These are phyloP conservation scores for Notarius lentiginosus DNA, from an alignment of 2,113 vertebrate genomes.

Conservation along the genomic window DNA sequence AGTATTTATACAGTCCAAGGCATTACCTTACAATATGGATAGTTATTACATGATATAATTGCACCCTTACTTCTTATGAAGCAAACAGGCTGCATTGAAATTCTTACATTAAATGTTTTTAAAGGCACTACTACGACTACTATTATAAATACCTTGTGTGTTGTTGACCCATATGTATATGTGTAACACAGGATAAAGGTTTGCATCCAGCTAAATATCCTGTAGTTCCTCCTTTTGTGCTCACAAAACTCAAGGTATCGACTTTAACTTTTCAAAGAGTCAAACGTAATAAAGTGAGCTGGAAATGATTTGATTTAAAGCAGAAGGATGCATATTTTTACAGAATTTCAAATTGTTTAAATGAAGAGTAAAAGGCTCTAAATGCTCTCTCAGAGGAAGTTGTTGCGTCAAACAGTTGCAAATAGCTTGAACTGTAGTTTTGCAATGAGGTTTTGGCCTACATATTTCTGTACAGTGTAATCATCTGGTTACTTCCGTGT, in stretches of 20 bases:
- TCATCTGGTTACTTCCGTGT: not conserved
- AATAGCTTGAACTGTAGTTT: not conserved
- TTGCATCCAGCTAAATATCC: not conserved
- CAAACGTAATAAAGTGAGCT: not conserved
- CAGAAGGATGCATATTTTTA: not conserved
- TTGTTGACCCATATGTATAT: not conserved
- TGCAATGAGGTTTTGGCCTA: not conserved
- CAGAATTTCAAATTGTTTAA: not conserved
- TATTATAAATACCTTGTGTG: not conserved
- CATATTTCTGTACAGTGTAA: not conserved
- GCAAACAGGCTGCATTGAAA: not conserved
- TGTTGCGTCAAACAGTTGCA: not conserved
- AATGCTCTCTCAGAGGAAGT: not conserved
- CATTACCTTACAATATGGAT: no score
- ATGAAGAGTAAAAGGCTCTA: not conserved
- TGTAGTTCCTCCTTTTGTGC: conserved; percentile 14
- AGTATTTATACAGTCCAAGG: conserved; percentile 20
- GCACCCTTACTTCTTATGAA: not conserved
- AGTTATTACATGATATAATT: not conserved
- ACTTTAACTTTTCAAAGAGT: not conserved
- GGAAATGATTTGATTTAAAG: not conserved
- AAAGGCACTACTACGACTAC: not conserved
- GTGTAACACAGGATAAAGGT: not conserved
- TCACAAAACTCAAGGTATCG: not conserved
- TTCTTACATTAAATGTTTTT: not conserved